phyloP scores from a whole-genome alignment of 2,113 vertebrate genomes.

The Channa maculata region DNA sequence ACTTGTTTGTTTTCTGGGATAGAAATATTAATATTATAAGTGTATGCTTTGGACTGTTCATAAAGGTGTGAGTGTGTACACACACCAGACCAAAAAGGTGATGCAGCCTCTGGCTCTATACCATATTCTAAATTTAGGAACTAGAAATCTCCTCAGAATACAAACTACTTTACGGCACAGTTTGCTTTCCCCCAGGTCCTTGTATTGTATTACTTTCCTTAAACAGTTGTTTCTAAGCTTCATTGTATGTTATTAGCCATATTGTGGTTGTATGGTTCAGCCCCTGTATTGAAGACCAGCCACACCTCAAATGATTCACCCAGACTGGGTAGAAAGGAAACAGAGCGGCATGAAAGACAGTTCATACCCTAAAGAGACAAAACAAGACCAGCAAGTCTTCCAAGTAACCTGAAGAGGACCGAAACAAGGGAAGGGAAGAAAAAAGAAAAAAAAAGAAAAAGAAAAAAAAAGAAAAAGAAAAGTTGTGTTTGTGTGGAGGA shows the following conservation, averaged over 20 bases:
- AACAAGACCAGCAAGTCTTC: constrained; percentile 81
- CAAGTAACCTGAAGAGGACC: constrained; percentile 48
- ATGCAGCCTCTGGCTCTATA: too few species aligned
- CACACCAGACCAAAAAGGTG: too few species aligned
- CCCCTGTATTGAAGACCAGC: constrained; percentile 32
- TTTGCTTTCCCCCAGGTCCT: background rate
- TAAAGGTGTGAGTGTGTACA: too few species aligned
- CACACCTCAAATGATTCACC: constrained; percentile 70
- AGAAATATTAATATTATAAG: too few species aligned
- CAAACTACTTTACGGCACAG: background rate
- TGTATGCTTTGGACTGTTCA: too few species aligned
- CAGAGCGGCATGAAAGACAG: constrained; percentile 60
- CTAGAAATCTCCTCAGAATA: too few species aligned
- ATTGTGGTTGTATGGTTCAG: constrained; percentile 1
- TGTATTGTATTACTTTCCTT: constrained; percentile 37
- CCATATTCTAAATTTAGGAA: too few species aligned
- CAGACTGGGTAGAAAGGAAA: constrained; percentile 26
- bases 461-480: background rate
- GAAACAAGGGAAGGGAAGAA: background rate
- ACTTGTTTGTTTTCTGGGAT: too few species aligned
- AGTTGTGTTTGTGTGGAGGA: constrained; percentile 16
- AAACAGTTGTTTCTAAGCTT: constrained; percentile 10
- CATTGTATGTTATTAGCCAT: constrained; percentile 29
- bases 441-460: background rate
- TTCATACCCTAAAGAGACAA: constrained; percentile 58